Base-by-base conservation (phyloP, 2,888 invertebrate species). In the Chrysina gloriosa region DNA sequence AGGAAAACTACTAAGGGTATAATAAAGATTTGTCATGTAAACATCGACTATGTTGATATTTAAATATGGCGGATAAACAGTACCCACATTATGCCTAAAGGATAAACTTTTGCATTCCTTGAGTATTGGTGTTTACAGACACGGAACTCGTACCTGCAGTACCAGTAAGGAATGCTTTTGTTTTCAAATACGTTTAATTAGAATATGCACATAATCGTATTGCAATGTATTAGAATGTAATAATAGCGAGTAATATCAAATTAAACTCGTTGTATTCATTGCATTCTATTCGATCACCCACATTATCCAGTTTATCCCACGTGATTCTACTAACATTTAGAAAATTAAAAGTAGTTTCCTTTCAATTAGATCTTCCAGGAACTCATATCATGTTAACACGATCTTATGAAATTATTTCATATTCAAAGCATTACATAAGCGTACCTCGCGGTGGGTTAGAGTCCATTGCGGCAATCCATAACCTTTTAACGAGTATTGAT, bases 401-500 rank as follows among this genome's bases (percentile, higher is more conserved):
- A 64, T 21, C 31, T 50, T 36, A 50, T 64, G 23, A 16, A 21
- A 50, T 19, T 21, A 19, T 50, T 50, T 48, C 64, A 64, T 9
- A 50, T 50, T 50, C 21, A 52, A 31, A 14, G 3, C 11, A 39
- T 50, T 50, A 48, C 36, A 39, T 50, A 52, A 47, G 25, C 45
- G 19, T 6, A 42, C 42, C 42, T 19, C 42, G 19, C 6, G 42
- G 42, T 27, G 16, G 25, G 50, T 36, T 16, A 5, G 9, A 34
- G 25, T 58, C 66, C 70, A 74, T 74, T 52, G 29, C 29, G 29
- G 14, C 72, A 71, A 72, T 72, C 73, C 71, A 69, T 71, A 73
- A 71, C 69, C 64, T 71, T 69, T 72, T 75, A 77, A 78, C 75
- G 71, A 77, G 73, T 77, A 78, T 77, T 76, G 77, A 77, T 77